Evolutionary conservation across 2,888 invertebrate species (phyloP), one percentile per base, ranked within the genome.

Genomic region (Hemithea aestivaria): DNA sequence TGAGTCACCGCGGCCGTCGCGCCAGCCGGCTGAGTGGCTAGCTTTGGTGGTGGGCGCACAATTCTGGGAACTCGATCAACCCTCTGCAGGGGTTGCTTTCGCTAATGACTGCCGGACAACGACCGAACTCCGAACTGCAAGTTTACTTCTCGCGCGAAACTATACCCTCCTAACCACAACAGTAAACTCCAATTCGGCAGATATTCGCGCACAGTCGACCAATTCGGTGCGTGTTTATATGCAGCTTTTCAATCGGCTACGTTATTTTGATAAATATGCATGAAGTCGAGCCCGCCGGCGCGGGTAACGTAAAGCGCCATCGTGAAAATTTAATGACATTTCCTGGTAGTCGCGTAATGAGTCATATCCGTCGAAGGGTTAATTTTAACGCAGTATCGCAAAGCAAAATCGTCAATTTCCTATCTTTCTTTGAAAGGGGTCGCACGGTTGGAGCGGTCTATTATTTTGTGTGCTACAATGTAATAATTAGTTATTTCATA

Each of bases 241-340:
- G 82, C 83, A 84, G 75, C 80, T 79, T 84, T 84, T 83, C 84
- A 85, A 85, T 85, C 84, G 83, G 72, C 76, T 70, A 74, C 79
- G 82, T 82, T 84, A 83, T 85, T 85, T 83, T 82, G 83, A 85
- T 85, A 84, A 85, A 87, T 87, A 87, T 87, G 84, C 78, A 87
- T 85, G 83, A 83, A 82, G 72, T 69, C 76, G 70, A 80, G 83
- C 78, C 79, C 71, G 71, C 67, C 69, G 65, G 70, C 72, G 70
- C 66, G 73, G 74, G 76, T 78, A 78, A 80, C 78, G 74, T 75
- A 74, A 83, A 83, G 82, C 81, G 76, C 77, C 74, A 79, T 81
- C 76, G 82, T 87, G 85, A 82, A 85, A 87, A 81, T 83, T 83
- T 85, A 82, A 85, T 85, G 76, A 80, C 74, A 74, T 79, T 81